Percentiles rank a stretch among this genome's conserved stretches.
These are phyloP conservation scores for Chelonoidis abingdonii DNA, from an alignment of 2,113 vertebrate species.

Conservation along the genomic window DNA sequence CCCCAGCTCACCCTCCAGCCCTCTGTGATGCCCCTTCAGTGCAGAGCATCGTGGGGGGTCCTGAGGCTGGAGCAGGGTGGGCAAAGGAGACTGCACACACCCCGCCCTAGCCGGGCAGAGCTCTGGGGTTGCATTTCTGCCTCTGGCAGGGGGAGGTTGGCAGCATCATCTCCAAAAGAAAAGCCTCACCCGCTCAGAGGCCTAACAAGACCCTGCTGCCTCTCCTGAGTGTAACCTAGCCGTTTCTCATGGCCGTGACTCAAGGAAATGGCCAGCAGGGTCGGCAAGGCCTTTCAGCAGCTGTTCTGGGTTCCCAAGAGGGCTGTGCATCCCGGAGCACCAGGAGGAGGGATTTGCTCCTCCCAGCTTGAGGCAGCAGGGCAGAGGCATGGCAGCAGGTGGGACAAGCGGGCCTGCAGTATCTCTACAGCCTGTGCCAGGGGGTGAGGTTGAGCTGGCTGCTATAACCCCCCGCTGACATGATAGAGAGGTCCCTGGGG, in stretches of 20 bases:
- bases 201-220: neutral
- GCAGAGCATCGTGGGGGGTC: neutral
- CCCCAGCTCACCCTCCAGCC: neutral
- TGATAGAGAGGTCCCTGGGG: too few species aligned
- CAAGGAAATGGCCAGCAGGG: neutral
- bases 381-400: too few species aligned
- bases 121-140: neutral
- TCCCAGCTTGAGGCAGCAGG: too few species aligned
- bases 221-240: neutral
- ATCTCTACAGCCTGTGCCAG: neutral
- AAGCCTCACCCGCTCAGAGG: neutral
- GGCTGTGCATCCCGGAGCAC: too few species aligned
- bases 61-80: too few species aligned
- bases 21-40: neutral
- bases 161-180: neutral
- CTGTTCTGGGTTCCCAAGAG: too few species aligned
- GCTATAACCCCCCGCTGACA: too few species aligned
- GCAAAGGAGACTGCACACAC: too few species aligned
- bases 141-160: neutral
- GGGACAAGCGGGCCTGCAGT: too few species aligned
- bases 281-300: too few species aligned
- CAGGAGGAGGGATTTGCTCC: too few species aligned
- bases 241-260: neutral
- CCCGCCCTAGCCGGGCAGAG: neutral
- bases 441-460: too few species aligned